Evolutionary conservation across 2,888 invertebrate species (phyloP).

Genomic region (Tetramorium bicarinatum): DNA sequence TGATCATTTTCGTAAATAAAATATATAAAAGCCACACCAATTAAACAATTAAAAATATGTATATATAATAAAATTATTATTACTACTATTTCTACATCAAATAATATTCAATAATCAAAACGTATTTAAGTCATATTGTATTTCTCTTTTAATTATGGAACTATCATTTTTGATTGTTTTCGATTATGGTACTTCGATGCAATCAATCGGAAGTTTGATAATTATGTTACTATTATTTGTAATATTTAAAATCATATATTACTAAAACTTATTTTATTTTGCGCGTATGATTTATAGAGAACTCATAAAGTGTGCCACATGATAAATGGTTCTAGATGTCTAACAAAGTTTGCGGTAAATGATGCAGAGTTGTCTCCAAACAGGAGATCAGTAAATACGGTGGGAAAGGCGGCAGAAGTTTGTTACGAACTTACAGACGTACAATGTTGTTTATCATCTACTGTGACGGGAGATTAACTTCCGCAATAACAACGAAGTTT

Average conservation of each 20-base stretch:
- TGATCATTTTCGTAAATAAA: not conserved
- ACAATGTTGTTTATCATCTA: slow-evolving; percentile 50
- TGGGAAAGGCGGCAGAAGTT: slow-evolving; percentile 33
- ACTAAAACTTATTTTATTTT: not conserved
- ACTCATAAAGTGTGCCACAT: slow-evolving; percentile 21
- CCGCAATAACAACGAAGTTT: slow-evolving; percentile 48
- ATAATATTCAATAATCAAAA: slow-evolving; percentile 7
- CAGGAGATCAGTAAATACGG: slow-evolving; percentile 37
- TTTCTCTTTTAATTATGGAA: not conserved
- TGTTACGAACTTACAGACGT: slow-evolving; percentile 36
- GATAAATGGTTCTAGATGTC: slow-evolving; percentile 28
- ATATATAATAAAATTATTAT: not conserved
- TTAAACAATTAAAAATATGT: not conserved
- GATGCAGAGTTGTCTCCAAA: slow-evolving; percentile 32
- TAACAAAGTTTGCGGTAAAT: slow-evolving; percentile 38
- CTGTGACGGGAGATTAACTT: slow-evolving; percentile 46
- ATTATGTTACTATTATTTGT: not conserved
- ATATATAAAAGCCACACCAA: not conserved
- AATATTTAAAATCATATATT: not conserved
- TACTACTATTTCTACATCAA: not conserved
- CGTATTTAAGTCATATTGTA: not conserved
- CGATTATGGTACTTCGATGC: not conserved
- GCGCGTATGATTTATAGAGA: not conserved
- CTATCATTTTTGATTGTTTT: not conserved
- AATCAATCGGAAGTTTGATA: not conserved